Base-by-base conservation (phyloP, 2,113 vertebrate genomes). In the Brienomyrus longianalis region DNA sequence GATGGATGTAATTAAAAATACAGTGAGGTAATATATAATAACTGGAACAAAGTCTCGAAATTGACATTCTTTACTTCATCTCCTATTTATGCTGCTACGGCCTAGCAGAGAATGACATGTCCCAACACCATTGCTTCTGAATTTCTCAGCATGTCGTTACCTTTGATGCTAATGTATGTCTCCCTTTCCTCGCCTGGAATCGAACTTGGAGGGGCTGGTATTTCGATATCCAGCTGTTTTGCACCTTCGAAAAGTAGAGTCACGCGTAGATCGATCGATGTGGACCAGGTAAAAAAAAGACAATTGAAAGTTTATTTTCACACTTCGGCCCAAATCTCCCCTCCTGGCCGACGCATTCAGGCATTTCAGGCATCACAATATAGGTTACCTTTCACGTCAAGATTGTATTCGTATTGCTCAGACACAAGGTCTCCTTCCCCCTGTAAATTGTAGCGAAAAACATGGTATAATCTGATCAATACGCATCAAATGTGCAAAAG, bases 391-490 rank as follows among this genome's bases (percentile, higher is more conserved):
- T 66, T 90, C n/a, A 80, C n/a, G 51, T 91, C 48, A 11, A 94
- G 89, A 89, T 83, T 92, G 77, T 91, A 59, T 83, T 92, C 90
- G 3, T 10, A 47, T 11, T 92, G 88, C 10, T 88, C 80, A 48
- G 87, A 88, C 7, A 91, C 54, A 0, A 94, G 35, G 62, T 93
- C 91, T 6, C 93, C 93, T 74, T 93, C 92, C 3, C 89, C 93
- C 93, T 94, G 59, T 19, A 91, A 45, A 15, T 10, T 17, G 13
- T n/a, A 84, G 35, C 5, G 90, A 19, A 85, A 66, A 70, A 17
- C 45, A 84, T 7, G 70, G 15, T 43, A 19, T 48, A 62, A 47
- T 13, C n/a, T 59, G 84, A 31, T n/a, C 19, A 23, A 47, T n/a
- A 19, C 39, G 27, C 70, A 39, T 74, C 27, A 45, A n/a, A 47